These are phyloP conservation scores for Tachysurus fulvidraco DNA, from an alignment of 2,113 vertebrate species.

Conservation along the genomic window DNA sequence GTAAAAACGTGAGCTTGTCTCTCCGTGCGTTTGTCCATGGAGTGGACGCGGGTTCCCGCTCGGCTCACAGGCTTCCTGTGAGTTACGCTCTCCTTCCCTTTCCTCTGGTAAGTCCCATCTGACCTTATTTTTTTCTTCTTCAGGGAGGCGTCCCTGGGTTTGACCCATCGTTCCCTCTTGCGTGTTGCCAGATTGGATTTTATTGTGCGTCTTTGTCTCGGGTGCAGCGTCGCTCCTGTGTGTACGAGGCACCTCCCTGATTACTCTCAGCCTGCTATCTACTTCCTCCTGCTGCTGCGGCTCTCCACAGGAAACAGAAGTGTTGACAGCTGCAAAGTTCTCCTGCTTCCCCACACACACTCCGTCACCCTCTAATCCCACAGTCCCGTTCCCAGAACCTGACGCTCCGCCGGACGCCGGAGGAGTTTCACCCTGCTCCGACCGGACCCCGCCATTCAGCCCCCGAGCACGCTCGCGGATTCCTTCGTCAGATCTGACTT, in stretches of 20 bases:
- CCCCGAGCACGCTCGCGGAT: background rate
- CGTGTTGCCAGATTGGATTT: slow-evolving; percentile 36
- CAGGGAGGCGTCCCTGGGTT: slow-evolving; percentile 42
- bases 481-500: background rate
- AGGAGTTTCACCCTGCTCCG: slow-evolving; percentile 21
- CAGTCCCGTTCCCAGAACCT: background rate
- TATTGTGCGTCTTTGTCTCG: slow-evolving; percentile 19
- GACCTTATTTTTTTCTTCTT: background rate
- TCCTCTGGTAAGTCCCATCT: slow-evolving; percentile 26
- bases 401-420: slow-evolving; percentile 45
- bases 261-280: slow-evolving; percentile 43
- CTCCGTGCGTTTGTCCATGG: background rate
- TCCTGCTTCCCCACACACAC: background rate
- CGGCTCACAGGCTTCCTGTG: background rate
- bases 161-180: slow-evolving; percentile 43
- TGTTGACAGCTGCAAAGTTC: slow-evolving; percentile 31
- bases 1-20: background rate
- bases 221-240: slow-evolving; percentile 8
- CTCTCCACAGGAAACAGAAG: slow-evolving; percentile 46
- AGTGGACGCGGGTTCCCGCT: background rate
- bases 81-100: slow-evolving; percentile 7
- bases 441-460: slow-evolving; percentile 23
- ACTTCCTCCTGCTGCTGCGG: slow-evolving; percentile 46
- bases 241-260: slow-evolving; percentile 23
- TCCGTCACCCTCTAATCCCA: slow-evolving; percentile 7